These are phyloP conservation scores for Umimayanthus kanabou DNA, from an alignment of 92 coral and sea anemone genomes.

Conservation along the genomic window DNA sequence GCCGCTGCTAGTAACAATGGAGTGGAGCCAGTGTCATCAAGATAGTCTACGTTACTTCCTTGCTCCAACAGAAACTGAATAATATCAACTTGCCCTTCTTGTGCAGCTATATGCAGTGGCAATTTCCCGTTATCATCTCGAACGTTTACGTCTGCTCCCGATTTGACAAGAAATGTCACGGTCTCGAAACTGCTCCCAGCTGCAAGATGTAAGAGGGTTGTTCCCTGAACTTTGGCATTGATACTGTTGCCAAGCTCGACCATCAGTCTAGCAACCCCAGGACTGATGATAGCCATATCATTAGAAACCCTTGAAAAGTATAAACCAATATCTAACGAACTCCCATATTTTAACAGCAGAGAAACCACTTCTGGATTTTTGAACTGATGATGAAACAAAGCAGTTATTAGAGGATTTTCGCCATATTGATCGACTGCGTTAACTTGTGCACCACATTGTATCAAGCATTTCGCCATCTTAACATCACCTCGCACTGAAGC, in stretches of 20 bases:
- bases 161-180: neutral
- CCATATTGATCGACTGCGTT: neutral
- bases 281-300: neutral
- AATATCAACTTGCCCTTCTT: neutral
- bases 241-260: neutral
- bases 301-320: neutral
- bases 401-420: neutral
- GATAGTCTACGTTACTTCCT: conserved; percentile 17
- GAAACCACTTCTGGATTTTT: neutral
- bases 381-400: neutral
- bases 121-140: neutral
- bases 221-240: neutral
- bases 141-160: conserved; percentile 9
- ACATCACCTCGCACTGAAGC: conserved; percentile 10
- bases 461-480: neutral
- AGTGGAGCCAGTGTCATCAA: neutral
- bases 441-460: conserved; percentile 4
- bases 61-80: conserved; percentile 19
- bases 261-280: neutral
- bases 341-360: neutral
- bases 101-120: conserved; percentile 13
- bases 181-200: neutral
- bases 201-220: conserved; percentile 3
- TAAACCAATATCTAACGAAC: neutral
- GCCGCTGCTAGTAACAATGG: conserved; percentile 11